A percentile compares a stretch with the other conserved stretches of the same genome.
These are phyloP conservation scores for Hexactinellida sp. DNA, from an alignment of 37 sponge, comb jelly and placozoan genomes.

Conservation along the genomic window DNA sequence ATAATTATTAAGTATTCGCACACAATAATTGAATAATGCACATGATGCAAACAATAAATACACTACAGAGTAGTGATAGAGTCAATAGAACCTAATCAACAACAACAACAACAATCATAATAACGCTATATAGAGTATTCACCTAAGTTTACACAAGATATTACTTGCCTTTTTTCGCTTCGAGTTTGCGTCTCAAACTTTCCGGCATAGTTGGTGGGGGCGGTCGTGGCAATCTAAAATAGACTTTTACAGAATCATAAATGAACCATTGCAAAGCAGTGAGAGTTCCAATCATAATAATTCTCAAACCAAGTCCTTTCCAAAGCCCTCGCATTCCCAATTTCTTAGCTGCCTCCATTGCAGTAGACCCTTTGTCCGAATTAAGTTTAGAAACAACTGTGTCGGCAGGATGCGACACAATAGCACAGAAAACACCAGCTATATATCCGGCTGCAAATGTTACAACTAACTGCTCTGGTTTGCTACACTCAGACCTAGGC, in stretches of 20 bases:
- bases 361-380: conserved; percentile 74
- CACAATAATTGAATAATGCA: no score
- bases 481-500: conserved; percentile 49
- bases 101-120: no score
- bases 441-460: conserved; percentile 98
- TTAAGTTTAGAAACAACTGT: conserved; percentile 93
- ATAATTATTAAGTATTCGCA: no score
- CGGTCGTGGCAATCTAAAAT: conserved; percentile 93
- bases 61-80: not conserved
- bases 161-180: conserved; percentile 20
- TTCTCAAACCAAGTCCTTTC: conserved; percentile 92
- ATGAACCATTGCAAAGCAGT: conserved; percentile 99
- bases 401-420: conserved; percentile 96
- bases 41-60: not conserved
- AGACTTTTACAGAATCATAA: conserved; percentile 94
- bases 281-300: conserved; percentile 95
- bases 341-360: conserved; percentile 66
- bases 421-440: conserved; percentile 98
- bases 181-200: conserved; percentile 77
- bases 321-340: conserved; percentile 79
- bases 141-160: not conserved
- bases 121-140: not conserved
- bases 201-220: conserved; percentile 99
- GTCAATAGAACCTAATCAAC: not conserved
- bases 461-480: conserved; percentile 85